phyloP scores from a whole-genome alignment of 2,113 vertebrate species.

The Chascanopsetta lugubris region DNA sequence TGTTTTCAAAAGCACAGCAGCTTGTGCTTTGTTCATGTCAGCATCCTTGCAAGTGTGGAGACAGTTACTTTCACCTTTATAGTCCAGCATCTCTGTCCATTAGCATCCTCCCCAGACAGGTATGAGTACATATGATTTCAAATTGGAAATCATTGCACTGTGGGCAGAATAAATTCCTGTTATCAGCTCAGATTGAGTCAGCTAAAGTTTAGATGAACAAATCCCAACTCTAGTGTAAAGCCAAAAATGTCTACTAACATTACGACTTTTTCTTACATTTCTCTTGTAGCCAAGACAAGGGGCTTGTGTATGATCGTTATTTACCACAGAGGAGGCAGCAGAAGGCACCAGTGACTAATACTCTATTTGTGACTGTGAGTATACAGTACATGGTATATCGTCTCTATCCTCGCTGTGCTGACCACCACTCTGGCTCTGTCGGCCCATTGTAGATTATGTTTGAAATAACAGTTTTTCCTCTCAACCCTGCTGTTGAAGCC shows the following conservation, averaged over 20 bases:
- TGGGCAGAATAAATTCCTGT: constrained; percentile 29
- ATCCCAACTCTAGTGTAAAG: not conserved
- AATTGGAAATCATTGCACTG: constrained; percentile 27
- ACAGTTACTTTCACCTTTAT: constrained; percentile 23
- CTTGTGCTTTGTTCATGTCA: constrained; percentile 26
- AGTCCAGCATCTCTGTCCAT: constrained; percentile 15
- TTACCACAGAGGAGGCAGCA: not conserved
- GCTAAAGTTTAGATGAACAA: not conserved
- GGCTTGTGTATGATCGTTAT: too few species aligned
- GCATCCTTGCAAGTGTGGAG: constrained; percentile 16
- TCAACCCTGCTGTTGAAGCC: constrained; percentile 12
- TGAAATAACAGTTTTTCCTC: constrained; percentile 14
- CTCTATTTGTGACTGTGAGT: constrained; percentile 1
- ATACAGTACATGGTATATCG: not conserved
- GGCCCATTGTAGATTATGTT: not conserved
- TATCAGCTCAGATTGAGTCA: constrained; percentile 31
- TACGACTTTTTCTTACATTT: constrained; percentile 19
- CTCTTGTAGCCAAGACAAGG: not conserved
- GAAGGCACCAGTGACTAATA: constrained; percentile 9
- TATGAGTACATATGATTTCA: not conserved
- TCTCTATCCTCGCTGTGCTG: not conserved
- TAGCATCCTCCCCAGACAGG: constrained; percentile 15
- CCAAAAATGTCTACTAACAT: constrained; percentile 20
- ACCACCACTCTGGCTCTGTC: not conserved
- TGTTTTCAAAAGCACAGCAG: constrained; percentile 17